phyloP scores from a whole-genome alignment of 1,140 invertebrate genomes.

The Drosophila erecta region DNA sequence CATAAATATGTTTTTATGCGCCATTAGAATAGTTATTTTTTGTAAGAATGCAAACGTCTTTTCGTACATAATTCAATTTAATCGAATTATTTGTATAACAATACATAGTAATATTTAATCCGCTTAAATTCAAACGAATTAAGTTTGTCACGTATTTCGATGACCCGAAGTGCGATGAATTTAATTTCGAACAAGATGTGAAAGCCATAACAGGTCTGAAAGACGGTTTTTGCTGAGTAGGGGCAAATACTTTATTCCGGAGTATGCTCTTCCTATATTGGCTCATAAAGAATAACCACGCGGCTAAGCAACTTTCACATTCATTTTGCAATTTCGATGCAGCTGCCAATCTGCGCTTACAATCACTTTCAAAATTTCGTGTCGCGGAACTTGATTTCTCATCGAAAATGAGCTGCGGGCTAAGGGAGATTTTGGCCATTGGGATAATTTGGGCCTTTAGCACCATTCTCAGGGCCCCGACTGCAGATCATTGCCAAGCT shows the following conservation, averaged over 20 bases:
- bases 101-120: no score
- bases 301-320: constrained; percentile 72
- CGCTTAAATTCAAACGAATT: not conserved
- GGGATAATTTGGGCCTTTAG: constrained; percentile 30
- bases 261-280: constrained; percentile 24
- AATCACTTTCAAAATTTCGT: constrained; percentile 67
- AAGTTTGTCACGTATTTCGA: not conserved
- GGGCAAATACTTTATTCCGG: constrained; percentile 6
- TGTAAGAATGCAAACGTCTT: not conserved
- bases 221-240: not conserved
- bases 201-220: constrained; percentile 20
- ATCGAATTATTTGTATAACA: no score
- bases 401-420: constrained; percentile 28
- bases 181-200: constrained; percentile 4
- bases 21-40: not conserved
- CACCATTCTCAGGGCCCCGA: constrained; percentile 55
- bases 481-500: constrained; percentile 32
- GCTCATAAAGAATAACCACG: constrained; percentile 37
- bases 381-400: constrained; percentile 42
- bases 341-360: constrained; percentile 59
- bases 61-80: not conserved
- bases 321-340: constrained; percentile 67
- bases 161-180: not conserved
- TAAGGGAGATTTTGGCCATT: constrained; percentile 11
- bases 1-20: constrained; percentile 2